phyloP scores from a whole-genome alignment of 1,140 invertebrate genomes.

The Drosophila pallidifrons region DNA sequence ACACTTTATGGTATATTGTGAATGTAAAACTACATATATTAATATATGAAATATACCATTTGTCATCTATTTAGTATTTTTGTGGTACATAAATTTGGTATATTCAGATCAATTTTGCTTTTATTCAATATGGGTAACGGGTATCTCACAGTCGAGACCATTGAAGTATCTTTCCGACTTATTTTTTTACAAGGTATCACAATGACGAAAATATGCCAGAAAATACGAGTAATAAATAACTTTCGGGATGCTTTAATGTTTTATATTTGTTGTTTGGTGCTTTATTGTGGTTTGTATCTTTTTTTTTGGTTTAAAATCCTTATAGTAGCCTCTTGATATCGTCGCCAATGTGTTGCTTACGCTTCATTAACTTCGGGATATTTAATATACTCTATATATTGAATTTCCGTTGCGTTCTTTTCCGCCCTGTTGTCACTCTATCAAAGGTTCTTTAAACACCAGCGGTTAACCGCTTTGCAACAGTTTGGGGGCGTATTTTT shows the following conservation, averaged over 20 bases:
- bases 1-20: no score
- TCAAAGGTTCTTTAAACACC: conserved; percentile 59
- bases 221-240: conserved; percentile 17
- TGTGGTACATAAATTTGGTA: no score
- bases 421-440: conserved; percentile 66
- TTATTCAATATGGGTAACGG: no score
- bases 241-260: conserved; percentile 54
- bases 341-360: conserved; percentile 54
- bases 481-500: neutral
- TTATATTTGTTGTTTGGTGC: conserved; percentile 48
- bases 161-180: neutral
- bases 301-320: neutral
- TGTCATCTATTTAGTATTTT: no score
- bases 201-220: neutral
- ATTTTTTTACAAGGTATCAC: neutral
- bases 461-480: conserved; percentile 24
- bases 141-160: no score
- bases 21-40: no score
- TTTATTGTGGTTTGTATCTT: conserved; percentile 65
- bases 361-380: conserved; percentile 79
- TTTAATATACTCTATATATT: conserved; percentile 72
- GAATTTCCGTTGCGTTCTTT: conserved; percentile 57
- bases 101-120: no score
- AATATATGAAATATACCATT: no score
- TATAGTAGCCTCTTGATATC: conserved; percentile 4